Evolutionary conservation across 2,113 vertebrate species (phyloP).

Genomic region (Apodemus sylvaticus): DNA sequence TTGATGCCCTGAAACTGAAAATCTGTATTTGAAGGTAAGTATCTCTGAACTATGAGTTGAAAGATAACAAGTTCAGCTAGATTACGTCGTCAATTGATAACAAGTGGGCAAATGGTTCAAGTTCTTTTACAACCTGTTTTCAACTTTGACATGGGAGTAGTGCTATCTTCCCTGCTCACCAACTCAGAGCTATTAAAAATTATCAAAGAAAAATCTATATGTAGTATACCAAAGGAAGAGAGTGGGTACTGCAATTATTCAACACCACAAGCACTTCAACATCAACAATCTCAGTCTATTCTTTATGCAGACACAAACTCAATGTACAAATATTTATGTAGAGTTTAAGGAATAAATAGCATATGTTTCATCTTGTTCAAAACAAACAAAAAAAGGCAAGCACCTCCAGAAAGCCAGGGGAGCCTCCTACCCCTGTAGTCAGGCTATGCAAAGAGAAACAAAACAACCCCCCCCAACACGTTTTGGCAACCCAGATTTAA

Average conservation of each 20-base stretch:
- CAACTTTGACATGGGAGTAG: background rate
- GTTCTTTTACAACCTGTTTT: constrained; percentile 22
- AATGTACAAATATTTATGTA: background rate
- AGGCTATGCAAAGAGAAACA: background rate
- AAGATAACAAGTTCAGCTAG: background rate
- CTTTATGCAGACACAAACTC: constrained; percentile 46
- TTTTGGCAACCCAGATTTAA: background rate
- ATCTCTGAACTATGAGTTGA: background rate
- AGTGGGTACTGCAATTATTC: background rate
- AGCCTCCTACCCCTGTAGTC: background rate
- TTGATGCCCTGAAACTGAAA: background rate
- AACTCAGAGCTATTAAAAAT: background rate
- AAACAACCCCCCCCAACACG: background rate
- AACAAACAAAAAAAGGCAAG: background rate
- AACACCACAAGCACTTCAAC: background rate
- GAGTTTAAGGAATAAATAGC: background rate
- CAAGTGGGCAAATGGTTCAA: background rate
- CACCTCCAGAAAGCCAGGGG: background rate
- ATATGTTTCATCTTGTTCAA: background rate
- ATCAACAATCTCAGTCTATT: background rate
- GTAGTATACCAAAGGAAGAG: background rate
- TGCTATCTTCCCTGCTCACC: background rate
- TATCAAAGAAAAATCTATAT: background rate
- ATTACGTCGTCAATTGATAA: background rate
- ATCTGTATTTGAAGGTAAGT: background rate